phyloP scores from a whole-genome alignment of 1,140 invertebrate genomes.

The Ceratosolen fusciceps region DNA sequence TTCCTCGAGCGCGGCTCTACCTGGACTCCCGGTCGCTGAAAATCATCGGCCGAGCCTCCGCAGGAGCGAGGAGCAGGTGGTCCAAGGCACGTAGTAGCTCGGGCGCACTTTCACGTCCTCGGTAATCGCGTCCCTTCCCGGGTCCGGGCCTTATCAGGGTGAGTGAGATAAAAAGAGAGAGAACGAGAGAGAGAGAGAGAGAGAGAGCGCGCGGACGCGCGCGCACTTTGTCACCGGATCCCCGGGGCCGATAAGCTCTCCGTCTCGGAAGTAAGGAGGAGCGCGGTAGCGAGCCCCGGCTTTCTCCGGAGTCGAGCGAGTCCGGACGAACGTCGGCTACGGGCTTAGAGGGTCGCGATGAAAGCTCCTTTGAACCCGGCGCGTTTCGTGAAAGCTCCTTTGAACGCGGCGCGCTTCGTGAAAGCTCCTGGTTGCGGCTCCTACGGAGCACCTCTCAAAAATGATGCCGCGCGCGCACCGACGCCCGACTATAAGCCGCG shows the following conservation, averaged over 20 bases:
- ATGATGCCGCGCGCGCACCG: conserved; percentile 30
- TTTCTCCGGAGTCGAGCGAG: background rate
- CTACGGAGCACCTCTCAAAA: conserved; percentile 31
- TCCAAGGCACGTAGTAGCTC: background rate
- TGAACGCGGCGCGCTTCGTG: background rate
- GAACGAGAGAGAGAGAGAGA: no score
- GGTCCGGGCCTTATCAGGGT: background rate
- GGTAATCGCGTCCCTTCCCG: conserved; percentile 36
- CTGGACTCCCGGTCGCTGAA: background rate
- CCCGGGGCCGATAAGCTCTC: background rate
- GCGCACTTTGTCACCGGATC: background rate
- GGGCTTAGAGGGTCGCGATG: background rate
- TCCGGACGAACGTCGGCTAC: background rate
- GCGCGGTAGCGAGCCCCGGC: background rate
- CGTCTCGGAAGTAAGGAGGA: background rate
- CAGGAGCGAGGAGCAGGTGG: no score
- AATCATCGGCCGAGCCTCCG: conserved; percentile 19
- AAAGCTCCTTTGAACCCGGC: background rate
- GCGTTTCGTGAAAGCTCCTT: background rate
- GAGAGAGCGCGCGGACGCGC: background rate
- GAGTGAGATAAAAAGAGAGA: no score
- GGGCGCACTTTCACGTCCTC: conserved; percentile 24
- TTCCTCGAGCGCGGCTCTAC: background rate
- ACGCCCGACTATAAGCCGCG: conserved; percentile 34
- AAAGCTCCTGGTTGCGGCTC: background rate